These are phyloP conservation scores for Tolypeutes matacus DNA, from an alignment of 2,797 vertebrate species.

Conservation along the genomic window DNA sequence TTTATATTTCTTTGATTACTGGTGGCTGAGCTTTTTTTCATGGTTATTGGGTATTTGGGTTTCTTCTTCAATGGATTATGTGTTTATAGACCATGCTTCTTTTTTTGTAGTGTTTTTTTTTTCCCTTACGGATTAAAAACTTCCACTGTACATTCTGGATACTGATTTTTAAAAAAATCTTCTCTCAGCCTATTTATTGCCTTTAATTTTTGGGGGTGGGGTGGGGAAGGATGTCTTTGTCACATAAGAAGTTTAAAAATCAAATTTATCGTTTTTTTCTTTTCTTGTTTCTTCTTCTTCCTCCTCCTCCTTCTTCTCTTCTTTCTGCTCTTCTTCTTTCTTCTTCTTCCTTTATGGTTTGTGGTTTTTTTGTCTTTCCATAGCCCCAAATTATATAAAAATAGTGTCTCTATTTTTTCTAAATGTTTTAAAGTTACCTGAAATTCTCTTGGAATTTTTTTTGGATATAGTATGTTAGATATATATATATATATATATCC, in stretches of 20 bases:
- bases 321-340: no score
- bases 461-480: not conserved
- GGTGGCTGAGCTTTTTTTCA: not conserved
- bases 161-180: not conserved
- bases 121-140: not conserved
- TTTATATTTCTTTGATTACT: not conserved
- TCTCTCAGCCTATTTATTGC: not conserved
- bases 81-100: not conserved
- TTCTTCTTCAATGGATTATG: slow-evolving; percentile 2
- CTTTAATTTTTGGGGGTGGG: not conserved
- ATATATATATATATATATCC: not conserved
- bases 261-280: not conserved
- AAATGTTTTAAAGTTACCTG: slow-evolving; percentile 31
- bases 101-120: not conserved
- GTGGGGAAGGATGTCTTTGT: not conserved
- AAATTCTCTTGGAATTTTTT: slow-evolving; percentile 21
- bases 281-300: not conserved
- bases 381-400: not conserved
- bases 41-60: not conserved
- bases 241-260: not conserved
- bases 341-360: not conserved
- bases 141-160: not conserved
- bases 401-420: not conserved
- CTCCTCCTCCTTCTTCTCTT: no score
- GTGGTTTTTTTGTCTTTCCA: not conserved